Conservation (phyloP, 2,113 vertebrate genomes). For the Cromileptes altivelis region DNA sequence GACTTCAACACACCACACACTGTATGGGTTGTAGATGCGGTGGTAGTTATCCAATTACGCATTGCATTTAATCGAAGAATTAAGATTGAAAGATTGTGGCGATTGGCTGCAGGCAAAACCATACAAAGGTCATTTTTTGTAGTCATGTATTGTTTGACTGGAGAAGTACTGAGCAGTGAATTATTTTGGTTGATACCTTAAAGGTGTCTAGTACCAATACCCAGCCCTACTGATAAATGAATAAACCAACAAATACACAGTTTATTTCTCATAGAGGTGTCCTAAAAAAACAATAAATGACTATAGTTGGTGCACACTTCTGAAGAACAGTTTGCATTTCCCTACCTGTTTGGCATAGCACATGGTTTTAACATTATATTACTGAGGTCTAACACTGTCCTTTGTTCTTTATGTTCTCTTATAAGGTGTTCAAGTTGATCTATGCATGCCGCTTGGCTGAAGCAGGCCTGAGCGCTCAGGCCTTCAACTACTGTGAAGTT, state of each 20-base stretch:
- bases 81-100: no score
- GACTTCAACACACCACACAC: no score
- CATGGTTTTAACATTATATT: not conserved
- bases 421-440: constrained; percentile 96
- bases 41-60: no score
- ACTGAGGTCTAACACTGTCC: not conserved
- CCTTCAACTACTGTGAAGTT: constrained; percentile 98
- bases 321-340: not conserved
- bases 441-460: constrained; percentile 96
- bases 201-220: no score
- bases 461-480: constrained; percentile 92
- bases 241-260: not conserved
- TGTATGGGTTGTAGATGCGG: no score
- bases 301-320: not conserved
- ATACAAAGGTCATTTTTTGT: no score
- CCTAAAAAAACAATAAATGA: not conserved
- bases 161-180: no score
- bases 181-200: no score
- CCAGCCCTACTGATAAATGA: not conserved
- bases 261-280: not conserved
- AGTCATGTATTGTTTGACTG: no score
- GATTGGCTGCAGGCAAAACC: no score
- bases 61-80: no score
- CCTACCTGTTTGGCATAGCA: not conserved
- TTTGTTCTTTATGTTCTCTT: constrained; percentile 14